Conservation (phyloP, 64 coral and sea anemone genomes). For the Actinia tenebrosa region DNA sequence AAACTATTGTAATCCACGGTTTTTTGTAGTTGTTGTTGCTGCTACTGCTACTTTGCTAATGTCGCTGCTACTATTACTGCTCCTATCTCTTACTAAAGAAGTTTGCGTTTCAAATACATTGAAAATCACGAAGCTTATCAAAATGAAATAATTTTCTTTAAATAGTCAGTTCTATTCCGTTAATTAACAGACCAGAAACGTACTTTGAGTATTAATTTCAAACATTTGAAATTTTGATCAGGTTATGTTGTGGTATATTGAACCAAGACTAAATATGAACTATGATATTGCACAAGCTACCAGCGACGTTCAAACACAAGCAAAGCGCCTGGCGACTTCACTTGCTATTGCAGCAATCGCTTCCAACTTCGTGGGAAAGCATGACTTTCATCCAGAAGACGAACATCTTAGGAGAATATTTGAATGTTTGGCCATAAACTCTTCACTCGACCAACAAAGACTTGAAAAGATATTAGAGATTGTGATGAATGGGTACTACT, state of each 20-base stretch:
- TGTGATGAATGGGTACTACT: neutral
- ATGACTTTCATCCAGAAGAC: neutral
- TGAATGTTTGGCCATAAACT: neutral
- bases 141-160: no score
- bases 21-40: no score
- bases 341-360: constrained; percentile 11
- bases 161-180: no score
- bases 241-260: constrained; percentile 9
- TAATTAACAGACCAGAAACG: no score
- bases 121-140: no score
- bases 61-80: no score
- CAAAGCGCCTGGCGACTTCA: constrained; percentile 15
- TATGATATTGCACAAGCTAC: constrained; percentile 1
- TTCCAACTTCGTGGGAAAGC: neutral
- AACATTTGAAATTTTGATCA: neutral
- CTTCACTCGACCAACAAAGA: neutral
- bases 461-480: neutral
- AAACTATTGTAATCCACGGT: no score
- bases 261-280: constrained; percentile 1
- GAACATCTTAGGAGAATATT: neutral
- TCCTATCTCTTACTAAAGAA: no score
- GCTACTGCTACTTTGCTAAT: no score
- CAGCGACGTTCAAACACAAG: neutral
- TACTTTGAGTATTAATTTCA: neutral
- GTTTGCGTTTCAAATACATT: no score